Percentiles rank a stretch among this genome's conserved stretches.
Evolutionary conservation across 2,113 vertebrate genomes (phyloP).

Genomic region (Dermatemys mawii): DNA sequence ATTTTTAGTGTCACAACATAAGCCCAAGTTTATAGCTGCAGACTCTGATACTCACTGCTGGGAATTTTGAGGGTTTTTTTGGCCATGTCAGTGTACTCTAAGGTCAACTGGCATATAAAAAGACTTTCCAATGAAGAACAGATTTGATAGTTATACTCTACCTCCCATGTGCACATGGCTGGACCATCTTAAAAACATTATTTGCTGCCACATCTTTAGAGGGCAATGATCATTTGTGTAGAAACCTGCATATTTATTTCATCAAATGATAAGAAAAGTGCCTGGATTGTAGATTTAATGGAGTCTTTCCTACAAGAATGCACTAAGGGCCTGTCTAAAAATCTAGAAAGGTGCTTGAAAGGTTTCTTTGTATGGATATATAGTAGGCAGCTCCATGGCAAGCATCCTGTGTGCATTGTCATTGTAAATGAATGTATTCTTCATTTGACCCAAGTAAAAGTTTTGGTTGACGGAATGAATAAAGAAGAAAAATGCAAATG

Average conservation of each 20-base stretch:
- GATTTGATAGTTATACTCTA: no score
- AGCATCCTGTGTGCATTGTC: neutral
- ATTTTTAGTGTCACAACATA: no score
- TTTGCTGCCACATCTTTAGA: neutral
- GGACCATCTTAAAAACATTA: no score
- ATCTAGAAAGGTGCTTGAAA: neutral
- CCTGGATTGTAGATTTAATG: neutral
- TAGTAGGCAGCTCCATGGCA: neutral
- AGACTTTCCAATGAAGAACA: no score
- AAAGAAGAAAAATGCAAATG: neutral
- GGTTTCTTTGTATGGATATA: neutral
- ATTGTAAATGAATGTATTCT: neutral
- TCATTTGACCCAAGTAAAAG: neutral
- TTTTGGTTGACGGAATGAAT: neutral
- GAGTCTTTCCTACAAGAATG: neutral
- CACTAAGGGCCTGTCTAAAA: neutral
- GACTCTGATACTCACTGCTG: no score
- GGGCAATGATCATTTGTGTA: neutral
- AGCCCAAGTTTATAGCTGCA: no score
- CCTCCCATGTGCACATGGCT: no score
- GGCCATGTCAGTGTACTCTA: no score
- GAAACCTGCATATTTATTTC: neutral
- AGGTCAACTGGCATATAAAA: no score
- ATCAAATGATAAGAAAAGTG: neutral
- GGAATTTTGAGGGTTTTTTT: no score